Conservation (phyloP, 1,140 invertebrate genomes). For the Stegodyphus dumicola region DNA sequence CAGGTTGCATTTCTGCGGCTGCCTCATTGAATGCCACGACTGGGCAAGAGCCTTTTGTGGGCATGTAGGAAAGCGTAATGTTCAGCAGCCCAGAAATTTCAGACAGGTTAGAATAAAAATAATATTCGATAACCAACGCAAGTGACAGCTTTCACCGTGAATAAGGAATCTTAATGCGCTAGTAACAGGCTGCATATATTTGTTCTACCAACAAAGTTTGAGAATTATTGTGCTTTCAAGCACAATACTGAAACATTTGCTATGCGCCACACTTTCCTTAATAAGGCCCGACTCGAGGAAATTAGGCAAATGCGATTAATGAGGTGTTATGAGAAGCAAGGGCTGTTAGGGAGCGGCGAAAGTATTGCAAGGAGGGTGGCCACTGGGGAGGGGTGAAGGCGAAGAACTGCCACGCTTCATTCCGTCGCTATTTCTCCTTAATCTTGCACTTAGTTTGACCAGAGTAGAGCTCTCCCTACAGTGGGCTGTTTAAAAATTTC, state of each 20-base stretch:
- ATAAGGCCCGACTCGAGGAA: slow-evolving; percentile 55
- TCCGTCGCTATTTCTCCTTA: slow-evolving; percentile 26
- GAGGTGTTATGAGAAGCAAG: slow-evolving; percentile 53
- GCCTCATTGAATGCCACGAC: neutral
- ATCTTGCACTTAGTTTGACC: slow-evolving; percentile 22
- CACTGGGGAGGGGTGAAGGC: neutral
- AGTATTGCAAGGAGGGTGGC: slow-evolving; percentile 21
- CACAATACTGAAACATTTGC: slow-evolving; percentile 55
- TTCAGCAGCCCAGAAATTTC: slow-evolving; percentile 5
- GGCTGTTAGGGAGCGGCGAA: slow-evolving; percentile 29
- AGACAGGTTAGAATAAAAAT: slow-evolving; percentile 4
- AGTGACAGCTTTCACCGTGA: slow-evolving; percentile 6
- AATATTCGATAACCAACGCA: neutral
- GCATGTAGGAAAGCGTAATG: neutral
- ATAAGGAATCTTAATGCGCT: slow-evolving; percentile 6
- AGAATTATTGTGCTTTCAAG: slow-evolving; percentile 59
- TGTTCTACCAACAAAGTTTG: slow-evolving; percentile 55
- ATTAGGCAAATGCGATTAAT: slow-evolving; percentile 61
- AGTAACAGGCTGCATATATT: slow-evolving; percentile 2
- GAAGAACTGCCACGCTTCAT: slow-evolving; percentile 40
- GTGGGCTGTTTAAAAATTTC: neutral
- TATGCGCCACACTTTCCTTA: slow-evolving; percentile 55
- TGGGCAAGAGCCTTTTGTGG: neutral
- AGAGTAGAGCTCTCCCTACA: slow-evolving; percentile 13
- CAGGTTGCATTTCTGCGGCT: neutral